Conservation (phyloP, 2,797 vertebrate genomes). For the Sylvilagus floridanus region DNA sequence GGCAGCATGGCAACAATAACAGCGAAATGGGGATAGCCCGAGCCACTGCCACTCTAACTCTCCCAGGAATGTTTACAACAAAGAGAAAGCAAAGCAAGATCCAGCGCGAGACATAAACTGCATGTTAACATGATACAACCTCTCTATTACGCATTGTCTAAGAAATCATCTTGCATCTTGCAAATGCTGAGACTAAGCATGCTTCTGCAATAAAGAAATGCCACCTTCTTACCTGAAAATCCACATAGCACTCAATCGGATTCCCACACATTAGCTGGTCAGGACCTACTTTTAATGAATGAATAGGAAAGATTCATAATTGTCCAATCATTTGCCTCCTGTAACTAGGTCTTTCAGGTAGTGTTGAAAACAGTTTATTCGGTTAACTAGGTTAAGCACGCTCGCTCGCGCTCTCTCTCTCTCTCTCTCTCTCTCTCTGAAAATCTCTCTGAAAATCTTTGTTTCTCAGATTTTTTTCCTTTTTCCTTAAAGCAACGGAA, state of each 20-base stretch:
- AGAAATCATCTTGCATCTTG: not conserved
- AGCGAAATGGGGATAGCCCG: conserved; percentile 45
- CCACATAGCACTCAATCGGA: not conserved
- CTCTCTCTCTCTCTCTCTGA: not conserved
- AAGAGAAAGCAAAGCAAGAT: conserved; percentile 56
- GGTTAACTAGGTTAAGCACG: conserved; percentile 42
- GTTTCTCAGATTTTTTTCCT: not conserved
- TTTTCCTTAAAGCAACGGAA: not conserved
- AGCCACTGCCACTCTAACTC: conserved; percentile 58
- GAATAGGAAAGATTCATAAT: conserved; percentile 33
- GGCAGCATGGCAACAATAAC: conserved; percentile 46
- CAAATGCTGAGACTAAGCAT: conserved; percentile 15
- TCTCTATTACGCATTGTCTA: not conserved
- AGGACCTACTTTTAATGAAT: conserved; percentile 60
- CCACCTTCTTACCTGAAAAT: conserved; percentile 54
- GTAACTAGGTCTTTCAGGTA: conserved; percentile 28
- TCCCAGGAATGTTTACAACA: conserved; percentile 67
- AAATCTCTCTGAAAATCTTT: conserved; percentile 38
- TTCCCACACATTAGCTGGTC: conserved; percentile 2
- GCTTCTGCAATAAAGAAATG: conserved; percentile 57
- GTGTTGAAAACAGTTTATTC: conserved; percentile 54
- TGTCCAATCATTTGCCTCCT: not conserved
- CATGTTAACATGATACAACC: not conserved
- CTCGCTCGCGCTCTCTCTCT: not conserved
- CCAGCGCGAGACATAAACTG: conserved; percentile 56